Evolutionary conservation across 1,140 invertebrate species (phyloP).

Genomic region (Coptotermes formosanus): DNA sequence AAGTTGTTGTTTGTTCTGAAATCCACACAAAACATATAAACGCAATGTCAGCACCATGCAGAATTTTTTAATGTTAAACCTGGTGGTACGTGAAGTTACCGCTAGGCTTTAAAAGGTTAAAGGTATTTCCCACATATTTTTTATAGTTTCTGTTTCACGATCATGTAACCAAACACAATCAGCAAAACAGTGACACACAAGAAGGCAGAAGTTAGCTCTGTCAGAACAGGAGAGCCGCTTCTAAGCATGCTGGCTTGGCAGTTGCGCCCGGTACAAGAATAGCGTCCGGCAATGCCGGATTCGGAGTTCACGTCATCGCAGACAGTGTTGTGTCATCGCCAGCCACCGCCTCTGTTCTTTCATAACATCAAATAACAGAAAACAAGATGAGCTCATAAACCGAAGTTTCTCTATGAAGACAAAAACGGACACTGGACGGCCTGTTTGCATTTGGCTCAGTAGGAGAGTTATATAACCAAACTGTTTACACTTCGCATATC

Average conservation of each 20-base stretch:
- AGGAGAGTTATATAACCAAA: not conserved
- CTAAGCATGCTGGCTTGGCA: not conserved
- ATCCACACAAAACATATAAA: too few relatives aligned
- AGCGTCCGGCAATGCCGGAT: not conserved
- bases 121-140: too few relatives aligned
- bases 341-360: not conserved
- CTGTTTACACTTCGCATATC: not conserved
- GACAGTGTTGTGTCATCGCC: slow-evolving; percentile 14
- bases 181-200: too few relatives aligned
- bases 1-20: too few relatives aligned
- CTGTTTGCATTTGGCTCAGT: not conserved
- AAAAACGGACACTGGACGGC: not conserved
- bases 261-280: not conserved
- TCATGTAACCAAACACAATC: too few relatives aligned
- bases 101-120: too few relatives aligned
- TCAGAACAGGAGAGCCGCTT: too few relatives aligned
- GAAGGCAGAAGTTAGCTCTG: too few relatives aligned
- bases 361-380: not conserved
- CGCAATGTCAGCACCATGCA: too few relatives aligned
- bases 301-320: not conserved
- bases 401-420: not conserved
- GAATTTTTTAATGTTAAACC: too few relatives aligned
- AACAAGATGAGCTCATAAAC: not conserved
- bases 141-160: too few relatives aligned
- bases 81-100: too few relatives aligned